Evolutionary conservation across 2,888 invertebrate genomes (phyloP).

Genomic region (Zaprionus obscuricornis): DNA sequence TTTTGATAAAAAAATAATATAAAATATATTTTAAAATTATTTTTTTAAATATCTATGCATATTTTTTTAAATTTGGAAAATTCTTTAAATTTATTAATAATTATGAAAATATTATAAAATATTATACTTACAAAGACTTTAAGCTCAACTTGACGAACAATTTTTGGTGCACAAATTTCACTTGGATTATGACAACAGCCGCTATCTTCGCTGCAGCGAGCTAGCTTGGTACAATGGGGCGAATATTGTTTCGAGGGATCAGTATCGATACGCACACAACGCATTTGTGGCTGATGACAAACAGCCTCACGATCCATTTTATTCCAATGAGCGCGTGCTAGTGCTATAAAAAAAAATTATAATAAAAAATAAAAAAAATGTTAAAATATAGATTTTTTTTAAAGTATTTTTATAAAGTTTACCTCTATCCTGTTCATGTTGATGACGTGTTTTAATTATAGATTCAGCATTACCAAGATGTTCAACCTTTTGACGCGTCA

Average conservation of each 20-base stretch:
- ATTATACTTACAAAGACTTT: conserved; percentile 92
- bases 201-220: conserved; percentile 93
- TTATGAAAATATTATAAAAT: too few species aligned
- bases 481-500: conserved; percentile 78
- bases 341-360: conserved; percentile 74
- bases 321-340: conserved; percentile 78
- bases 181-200: conserved; percentile 92
- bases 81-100: too few species aligned
- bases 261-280: conserved; percentile 88
- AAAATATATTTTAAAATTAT: too few species aligned
- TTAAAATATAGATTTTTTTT: too few species aligned
- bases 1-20: too few species aligned
- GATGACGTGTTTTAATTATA: conserved; percentile 72
- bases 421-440: conserved; percentile 53
- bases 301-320: conserved; percentile 73
- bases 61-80: too few species aligned
- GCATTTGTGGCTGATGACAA: conserved; percentile 86
- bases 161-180: conserved; percentile 91
- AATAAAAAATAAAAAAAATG: too few species aligned
- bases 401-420: background rate
- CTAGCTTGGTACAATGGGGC: conserved; percentile 93
- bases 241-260: conserved; percentile 88
- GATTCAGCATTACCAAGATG: conserved; percentile 79
- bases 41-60: too few species aligned
- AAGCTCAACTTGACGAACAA: conserved; percentile 88